These are phyloP conservation scores for Pelodytes ibericus DNA, from an alignment of 2,797 vertebrate genomes.

Conservation along the genomic window DNA sequence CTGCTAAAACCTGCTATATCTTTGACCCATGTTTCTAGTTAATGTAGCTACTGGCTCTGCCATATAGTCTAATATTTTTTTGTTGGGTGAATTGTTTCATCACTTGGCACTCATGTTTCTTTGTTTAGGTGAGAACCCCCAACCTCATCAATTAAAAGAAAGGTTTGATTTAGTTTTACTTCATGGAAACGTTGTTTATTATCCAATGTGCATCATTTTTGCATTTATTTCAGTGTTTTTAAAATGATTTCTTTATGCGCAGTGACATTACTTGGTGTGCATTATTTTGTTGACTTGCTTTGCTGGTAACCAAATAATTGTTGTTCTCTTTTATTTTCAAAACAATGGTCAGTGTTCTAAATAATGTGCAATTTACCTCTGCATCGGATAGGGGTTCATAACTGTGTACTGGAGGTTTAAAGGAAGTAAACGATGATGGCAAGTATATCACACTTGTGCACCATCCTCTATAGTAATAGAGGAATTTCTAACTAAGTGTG, in stretches of 20 bases:
- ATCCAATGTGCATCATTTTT: not conserved
- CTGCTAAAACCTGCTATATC: slow-evolving; percentile 2
- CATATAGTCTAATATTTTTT: not conserved
- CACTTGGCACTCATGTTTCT: not conserved
- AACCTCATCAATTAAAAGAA: too few species aligned
- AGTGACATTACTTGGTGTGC: too few species aligned
- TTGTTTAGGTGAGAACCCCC: too few species aligned
- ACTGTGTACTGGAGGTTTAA: not conserved
- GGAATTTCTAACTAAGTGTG: not conserved
- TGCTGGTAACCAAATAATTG: too few species aligned
- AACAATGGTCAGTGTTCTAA: too few species aligned
- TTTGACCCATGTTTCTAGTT: not conserved
- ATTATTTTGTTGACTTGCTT: too few species aligned
- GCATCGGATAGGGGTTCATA: not conserved
- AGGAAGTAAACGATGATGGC: not conserved
- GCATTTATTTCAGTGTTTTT: too few species aligned
- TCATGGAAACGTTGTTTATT: too few species aligned
- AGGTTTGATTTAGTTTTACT: too few species aligned
- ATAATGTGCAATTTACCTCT: not conserved
- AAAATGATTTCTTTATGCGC: not conserved
- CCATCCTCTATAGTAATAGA: not conserved
- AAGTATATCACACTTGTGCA: not conserved
- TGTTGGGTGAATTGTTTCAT: not conserved
- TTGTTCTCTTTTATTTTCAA: too few species aligned
- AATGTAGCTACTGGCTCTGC: not conserved